These are phyloP conservation scores for Heliconius sara DNA, from an alignment of 2,888 invertebrate genomes.

Conservation along the genomic window DNA sequence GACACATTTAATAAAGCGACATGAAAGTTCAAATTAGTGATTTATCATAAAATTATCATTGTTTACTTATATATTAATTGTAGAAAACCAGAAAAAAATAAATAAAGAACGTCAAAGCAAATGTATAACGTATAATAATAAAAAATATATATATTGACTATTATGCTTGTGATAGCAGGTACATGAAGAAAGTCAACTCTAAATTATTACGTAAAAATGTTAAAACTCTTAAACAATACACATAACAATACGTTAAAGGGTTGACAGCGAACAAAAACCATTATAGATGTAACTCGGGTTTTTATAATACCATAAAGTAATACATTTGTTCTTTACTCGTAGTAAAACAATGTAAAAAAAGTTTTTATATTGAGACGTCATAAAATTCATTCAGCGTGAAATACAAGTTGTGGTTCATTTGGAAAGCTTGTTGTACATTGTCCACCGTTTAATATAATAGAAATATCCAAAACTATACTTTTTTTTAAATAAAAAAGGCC, in stretches of 20 bases:
- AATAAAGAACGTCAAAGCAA: neutral
- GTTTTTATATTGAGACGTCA: slow-evolving; percentile 18
- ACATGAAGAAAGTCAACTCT: neutral
- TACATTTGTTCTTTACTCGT: slow-evolving; percentile 5
- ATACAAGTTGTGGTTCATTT: neutral
- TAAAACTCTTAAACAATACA: slow-evolving; percentile 31
- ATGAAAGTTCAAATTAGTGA: neutral
- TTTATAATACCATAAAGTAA: slow-evolving; percentile 19
- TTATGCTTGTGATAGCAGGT: neutral
- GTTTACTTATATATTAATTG: too few relatives aligned
- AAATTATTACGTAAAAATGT: slow-evolving; percentile 28
- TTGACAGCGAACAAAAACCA: slow-evolving; percentile 20
- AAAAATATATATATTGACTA: neutral
- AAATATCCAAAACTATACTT: neutral
- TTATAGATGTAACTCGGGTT: neutral
- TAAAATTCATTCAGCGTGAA: slow-evolving; percentile 16
- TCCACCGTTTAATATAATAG: neutral
- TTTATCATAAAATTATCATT: neutral
- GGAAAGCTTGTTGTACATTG: slow-evolving; percentile 14
- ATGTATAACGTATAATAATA: neutral
- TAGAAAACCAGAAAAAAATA: too few relatives aligned
- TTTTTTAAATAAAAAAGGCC: neutral
- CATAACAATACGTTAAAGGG: slow-evolving; percentile 34
- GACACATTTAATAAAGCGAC: too few relatives aligned
- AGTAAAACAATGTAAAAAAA: slow-evolving; percentile 23